Evolutionary conservation across 2,888 invertebrate species (phyloP).

Genomic region (Yponomeuta plumbellus): DNA sequence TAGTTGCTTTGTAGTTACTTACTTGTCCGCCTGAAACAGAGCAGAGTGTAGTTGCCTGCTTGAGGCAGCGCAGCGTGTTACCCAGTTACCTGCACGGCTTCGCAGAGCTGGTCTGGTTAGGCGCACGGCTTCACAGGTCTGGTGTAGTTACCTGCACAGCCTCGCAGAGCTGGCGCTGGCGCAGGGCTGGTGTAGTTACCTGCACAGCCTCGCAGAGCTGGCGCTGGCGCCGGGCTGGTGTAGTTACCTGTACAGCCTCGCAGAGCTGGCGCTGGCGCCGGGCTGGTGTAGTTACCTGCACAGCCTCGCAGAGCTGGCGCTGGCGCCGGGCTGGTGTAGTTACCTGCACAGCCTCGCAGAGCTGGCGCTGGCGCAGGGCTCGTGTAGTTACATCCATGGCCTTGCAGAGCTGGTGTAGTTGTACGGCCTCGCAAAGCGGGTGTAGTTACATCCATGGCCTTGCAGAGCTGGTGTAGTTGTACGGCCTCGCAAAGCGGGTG

Average conservation of each 20-base stretch:
- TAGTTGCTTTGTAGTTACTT: slow-evolving; percentile 82
- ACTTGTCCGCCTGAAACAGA: slow-evolving; percentile 91
- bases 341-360: slow-evolving; percentile 87
- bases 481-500: slow-evolving; percentile 91
- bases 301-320: slow-evolving; percentile 90
- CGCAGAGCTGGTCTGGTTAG: slow-evolving; percentile 29
- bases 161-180: slow-evolving; percentile 85
- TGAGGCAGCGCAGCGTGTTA: slow-evolving; percentile 93
- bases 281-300: slow-evolving; percentile 54
- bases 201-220: too few species aligned
- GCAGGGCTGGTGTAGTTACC: slow-evolving; percentile 76
- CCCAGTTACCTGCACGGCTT: too few species aligned
- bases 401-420: too few species aligned
- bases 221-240: slow-evolving; percentile 7
- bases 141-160: slow-evolving; percentile 78
- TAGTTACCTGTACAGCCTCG: slow-evolving; percentile 83
- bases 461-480: too few species aligned
- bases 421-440: slow-evolving; percentile 89
- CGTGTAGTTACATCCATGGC: slow-evolving; percentile 92
- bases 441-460: slow-evolving; percentile 92
- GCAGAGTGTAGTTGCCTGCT: slow-evolving; percentile 87
- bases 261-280: slow-evolving; percentile 83
- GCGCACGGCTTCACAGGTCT: slow-evolving; percentile 85
- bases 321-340: not conserved
- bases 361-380: slow-evolving; percentile 86